Evolutionary conservation across 2,888 invertebrate species (phyloP), one percentile per base, ranked within the genome.

Genomic region (Heliconius erato): DNA sequence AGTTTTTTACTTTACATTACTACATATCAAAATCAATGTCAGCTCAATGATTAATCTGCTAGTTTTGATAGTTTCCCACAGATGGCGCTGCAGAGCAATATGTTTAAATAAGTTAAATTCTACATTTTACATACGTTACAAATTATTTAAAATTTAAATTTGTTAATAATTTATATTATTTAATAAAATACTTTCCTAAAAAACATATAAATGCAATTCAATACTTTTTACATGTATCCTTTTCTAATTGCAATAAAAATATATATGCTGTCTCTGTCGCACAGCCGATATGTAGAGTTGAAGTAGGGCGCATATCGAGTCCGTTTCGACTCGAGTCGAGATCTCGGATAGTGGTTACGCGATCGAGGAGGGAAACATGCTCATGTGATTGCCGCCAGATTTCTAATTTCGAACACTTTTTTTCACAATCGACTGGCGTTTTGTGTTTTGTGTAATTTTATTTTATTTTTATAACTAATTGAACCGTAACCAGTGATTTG

Each of bases 331-430:
- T 93, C 91, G 94, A 94, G 93, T 93, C 91, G 93, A 94, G 92
- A 95, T 94, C 94, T 94, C 92, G 91, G 92, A 91, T 94, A 95
- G 95, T 92, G 92, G 92, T 91, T 91, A 93, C 90, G 94, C 95
- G 94, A 93, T 92, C 93, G 92, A 92, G 91, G 90, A 93, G 94
- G 91, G 92, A 92, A 93, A 90, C 91, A 93, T 94, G 94, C 92
- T 94, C 92, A 92, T 94, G 93, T 95, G 92, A 89, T 94, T 94
- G 91, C 94, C 95, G 95, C 94, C 94, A 93, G 94, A 91, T 89
- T 89, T 88, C 87, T 87, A 89, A 88, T 89, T 90, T 89, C 88
- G 88, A 91, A 90, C 88, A 88, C 87, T 90, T 89, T 89, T 28
- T 89, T 92, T 83, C 9, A 91, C 83, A 85, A 82, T 88, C 82